These are phyloP conservation scores for Drosophila tsacasi DNA, from an alignment of 1,140 invertebrate genomes.

Conservation along the genomic window DNA sequence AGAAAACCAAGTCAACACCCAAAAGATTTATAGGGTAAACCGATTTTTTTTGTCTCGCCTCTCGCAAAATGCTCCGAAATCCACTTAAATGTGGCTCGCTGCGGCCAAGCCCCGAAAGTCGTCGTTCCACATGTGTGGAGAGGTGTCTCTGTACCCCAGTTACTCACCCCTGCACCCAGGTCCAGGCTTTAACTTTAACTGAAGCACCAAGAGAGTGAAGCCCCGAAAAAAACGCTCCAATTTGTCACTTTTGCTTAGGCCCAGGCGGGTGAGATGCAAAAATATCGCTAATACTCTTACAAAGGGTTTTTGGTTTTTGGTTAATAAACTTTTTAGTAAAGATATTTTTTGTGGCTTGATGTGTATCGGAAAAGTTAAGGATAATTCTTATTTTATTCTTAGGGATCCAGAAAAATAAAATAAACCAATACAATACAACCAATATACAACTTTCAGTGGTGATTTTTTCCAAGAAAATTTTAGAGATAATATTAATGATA, in stretches of 20 bases:
- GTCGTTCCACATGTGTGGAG: constrained; percentile 62
- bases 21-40: constrained; percentile 73
- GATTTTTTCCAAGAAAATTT: neutral
- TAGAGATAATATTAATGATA: no score
- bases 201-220: constrained; percentile 8
- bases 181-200: constrained; percentile 26
- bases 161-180: constrained; percentile 42
- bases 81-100: constrained; percentile 65
- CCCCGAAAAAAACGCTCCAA: constrained; percentile 67
- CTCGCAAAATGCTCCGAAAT: constrained; percentile 56
- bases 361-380: neutral
- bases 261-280: constrained; percentile 40
- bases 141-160: constrained; percentile 36
- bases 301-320: neutral
- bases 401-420: neutral
- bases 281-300: constrained; percentile 24
- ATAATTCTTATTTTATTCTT: neutral
- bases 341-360: neutral
- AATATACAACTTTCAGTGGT: neutral
- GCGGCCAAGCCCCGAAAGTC: constrained; percentile 67
- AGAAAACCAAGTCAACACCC: constrained; percentile 50
- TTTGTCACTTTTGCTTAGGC: constrained; percentile 72
- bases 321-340: neutral
- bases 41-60: constrained; percentile 51
- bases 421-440: no score